These are phyloP conservation scores for Amazona ochrocephala DNA, from an alignment of 2,797 vertebrate species.

Conservation along the genomic window DNA sequence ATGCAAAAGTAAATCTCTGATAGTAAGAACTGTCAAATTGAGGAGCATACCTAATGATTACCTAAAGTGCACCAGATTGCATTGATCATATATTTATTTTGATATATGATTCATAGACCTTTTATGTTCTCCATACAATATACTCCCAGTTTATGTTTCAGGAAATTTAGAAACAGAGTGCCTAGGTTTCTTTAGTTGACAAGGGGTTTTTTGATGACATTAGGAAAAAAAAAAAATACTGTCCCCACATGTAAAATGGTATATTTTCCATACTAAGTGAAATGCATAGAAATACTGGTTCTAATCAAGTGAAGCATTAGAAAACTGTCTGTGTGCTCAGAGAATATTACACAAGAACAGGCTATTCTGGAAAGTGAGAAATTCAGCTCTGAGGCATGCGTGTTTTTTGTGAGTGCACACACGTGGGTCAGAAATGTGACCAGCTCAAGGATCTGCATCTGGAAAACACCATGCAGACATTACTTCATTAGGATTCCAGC, in stretches of 20 bases:
- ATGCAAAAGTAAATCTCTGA: neutral
- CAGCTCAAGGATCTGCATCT: neutral
- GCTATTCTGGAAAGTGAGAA: neutral
- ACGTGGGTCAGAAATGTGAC: neutral
- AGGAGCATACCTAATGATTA: neutral
- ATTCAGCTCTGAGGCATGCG: neutral
- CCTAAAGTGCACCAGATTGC: neutral
- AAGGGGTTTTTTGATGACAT: neutral
- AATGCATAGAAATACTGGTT: neutral
- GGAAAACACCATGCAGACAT: neutral
- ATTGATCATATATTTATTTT: neutral
- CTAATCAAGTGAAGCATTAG: neutral
- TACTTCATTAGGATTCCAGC: neutral
- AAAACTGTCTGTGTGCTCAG: neutral
- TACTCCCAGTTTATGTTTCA: neutral
- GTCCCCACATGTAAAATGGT: neutral
- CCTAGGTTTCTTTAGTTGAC: neutral
- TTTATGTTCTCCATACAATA: neutral
- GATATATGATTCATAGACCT: neutral
- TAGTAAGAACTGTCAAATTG: neutral
- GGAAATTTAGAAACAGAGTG: neutral
- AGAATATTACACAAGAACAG: conserved; percentile 16
- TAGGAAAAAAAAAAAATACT: neutral
- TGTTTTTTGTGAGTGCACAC: neutral
- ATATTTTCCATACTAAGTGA: neutral